These are phyloP conservation scores for Argyresthia albistria DNA, from an alignment of 2,888 invertebrate genomes.

Conservation along the genomic window DNA sequence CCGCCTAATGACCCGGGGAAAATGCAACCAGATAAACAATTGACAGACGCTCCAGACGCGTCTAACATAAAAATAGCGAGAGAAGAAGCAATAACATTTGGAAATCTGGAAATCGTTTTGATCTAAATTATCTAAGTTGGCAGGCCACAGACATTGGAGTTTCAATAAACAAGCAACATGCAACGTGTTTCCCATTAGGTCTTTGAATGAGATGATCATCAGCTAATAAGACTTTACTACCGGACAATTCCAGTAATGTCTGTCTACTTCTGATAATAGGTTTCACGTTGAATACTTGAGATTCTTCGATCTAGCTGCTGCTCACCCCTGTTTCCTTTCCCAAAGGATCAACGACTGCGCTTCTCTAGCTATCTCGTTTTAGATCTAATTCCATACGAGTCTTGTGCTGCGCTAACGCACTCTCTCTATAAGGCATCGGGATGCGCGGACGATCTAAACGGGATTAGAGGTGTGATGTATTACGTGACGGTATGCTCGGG, in stretches of 20 bases:
- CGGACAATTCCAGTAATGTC: too few species aligned
- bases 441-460: constrained; percentile 1
- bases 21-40: not conserved
- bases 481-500: not conserved
- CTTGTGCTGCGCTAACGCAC: constrained; percentile 13
- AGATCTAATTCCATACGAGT: constrained; percentile 26
- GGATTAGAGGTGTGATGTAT: constrained; percentile 2
- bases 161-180: too few species aligned
- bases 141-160: too few species aligned
- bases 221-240: too few species aligned
- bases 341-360: constrained; percentile 22
- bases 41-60: not conserved
- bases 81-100: too few species aligned
- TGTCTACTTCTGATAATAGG: too few species aligned
- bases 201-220: too few species aligned
- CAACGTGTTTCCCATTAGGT: too few species aligned
- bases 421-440: not conserved
- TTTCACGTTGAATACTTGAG: not conserved
- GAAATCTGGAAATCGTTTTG: too few species aligned
- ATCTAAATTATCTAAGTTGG: too few species aligned
- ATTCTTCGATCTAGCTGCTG: not conserved
- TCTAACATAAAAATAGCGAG: not conserved
- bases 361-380: constrained; percentile 26
- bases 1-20: constrained; percentile 2
- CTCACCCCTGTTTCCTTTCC: not conserved